phyloP scores from a whole-genome alignment of 2,797 vertebrate genomes.

The Champsocephalus gunnari region DNA sequence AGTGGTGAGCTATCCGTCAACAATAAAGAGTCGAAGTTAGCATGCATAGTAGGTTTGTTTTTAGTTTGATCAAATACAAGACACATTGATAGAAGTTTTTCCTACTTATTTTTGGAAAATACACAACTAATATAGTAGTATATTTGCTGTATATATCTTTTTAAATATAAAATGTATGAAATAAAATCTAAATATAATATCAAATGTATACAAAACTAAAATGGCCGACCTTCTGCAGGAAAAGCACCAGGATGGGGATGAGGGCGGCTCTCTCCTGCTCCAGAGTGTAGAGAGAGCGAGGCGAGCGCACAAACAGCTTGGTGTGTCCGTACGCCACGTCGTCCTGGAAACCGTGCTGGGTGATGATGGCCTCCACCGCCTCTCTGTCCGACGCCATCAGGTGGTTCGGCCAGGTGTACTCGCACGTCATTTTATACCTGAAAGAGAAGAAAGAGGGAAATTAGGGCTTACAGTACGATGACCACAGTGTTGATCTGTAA shows the following conservation, averaged over 20 bases:
- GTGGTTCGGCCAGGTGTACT: constrained; percentile 98
- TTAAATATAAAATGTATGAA: too few species aligned
- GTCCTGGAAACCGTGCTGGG: constrained; percentile 89
- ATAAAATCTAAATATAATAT: too few species aligned
- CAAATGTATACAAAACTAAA: neutral
- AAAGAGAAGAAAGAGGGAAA: neutral
- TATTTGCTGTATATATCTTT: too few species aligned
- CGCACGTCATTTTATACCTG: constrained; percentile 97
- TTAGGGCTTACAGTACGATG: neutral
- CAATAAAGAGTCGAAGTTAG: too few species aligned
- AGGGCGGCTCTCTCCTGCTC: constrained; percentile 90
- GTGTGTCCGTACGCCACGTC: constrained; percentile 92
- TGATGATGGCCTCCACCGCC: constrained; percentile 89
- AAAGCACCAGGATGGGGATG: constrained; percentile 93
- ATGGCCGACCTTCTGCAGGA: constrained; percentile 91
- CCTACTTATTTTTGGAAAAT: too few species aligned
- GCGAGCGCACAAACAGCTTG: constrained; percentile 93
- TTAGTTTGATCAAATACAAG: too few species aligned
- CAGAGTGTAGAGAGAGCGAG: constrained; percentile 88
- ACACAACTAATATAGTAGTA: too few species aligned
- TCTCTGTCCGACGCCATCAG: constrained; percentile 89
- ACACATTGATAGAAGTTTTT: too few species aligned
- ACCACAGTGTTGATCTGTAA: neutral
- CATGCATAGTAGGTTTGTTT: too few species aligned
- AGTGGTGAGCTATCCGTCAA: too few species aligned